A percentile compares a stretch with the other conserved stretches of the same genome.
These are phyloP conservation scores for Drosophila equinoxialis DNA, from an alignment of 1,140 invertebrate genomes.

Conservation along the genomic window DNA sequence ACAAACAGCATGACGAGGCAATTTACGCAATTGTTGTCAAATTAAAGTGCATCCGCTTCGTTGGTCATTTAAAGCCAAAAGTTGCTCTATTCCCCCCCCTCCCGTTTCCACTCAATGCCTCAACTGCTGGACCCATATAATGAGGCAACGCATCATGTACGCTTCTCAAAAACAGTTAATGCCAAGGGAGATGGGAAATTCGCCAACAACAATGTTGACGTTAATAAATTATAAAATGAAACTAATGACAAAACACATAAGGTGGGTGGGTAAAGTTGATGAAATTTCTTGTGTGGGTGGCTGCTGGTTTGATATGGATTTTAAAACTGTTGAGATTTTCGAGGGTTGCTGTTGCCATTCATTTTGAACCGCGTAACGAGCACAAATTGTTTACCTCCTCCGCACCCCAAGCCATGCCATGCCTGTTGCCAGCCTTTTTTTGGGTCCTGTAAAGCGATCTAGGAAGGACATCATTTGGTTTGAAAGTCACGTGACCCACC, in stretches of 20 bases:
- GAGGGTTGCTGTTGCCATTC: conserved; percentile 34
- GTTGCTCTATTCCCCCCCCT: not conserved
- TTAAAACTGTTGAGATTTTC: conserved; percentile 50
- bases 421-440: conserved; percentile 12
- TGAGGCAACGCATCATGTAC: conserved; percentile 63
- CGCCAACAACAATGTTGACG: conserved; percentile 69
- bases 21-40: conserved; percentile 83
- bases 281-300: not conserved
- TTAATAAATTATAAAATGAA: conserved; percentile 83
- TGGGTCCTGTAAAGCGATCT: conserved; percentile 38
- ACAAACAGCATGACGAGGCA: conserved; percentile 76
- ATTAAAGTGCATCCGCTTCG: conserved; percentile 82
- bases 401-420: not conserved
- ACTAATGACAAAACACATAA: conserved; percentile 82
- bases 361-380: conserved; percentile 75
- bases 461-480: conserved; percentile 21
- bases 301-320: conserved; percentile 19
- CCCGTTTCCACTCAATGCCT: not conserved
- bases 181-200: conserved; percentile 15
- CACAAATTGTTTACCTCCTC: conserved; percentile 62
- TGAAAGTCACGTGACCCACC: conserved; percentile 43
- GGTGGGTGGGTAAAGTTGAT: conserved; percentile 2
- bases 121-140: conserved; percentile 29
- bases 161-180: conserved; percentile 78
- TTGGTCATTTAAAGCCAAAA: conserved; percentile 78